phyloP scores from a whole-genome alignment of 2,888 invertebrate genomes.

The Synergus itoensis region DNA sequence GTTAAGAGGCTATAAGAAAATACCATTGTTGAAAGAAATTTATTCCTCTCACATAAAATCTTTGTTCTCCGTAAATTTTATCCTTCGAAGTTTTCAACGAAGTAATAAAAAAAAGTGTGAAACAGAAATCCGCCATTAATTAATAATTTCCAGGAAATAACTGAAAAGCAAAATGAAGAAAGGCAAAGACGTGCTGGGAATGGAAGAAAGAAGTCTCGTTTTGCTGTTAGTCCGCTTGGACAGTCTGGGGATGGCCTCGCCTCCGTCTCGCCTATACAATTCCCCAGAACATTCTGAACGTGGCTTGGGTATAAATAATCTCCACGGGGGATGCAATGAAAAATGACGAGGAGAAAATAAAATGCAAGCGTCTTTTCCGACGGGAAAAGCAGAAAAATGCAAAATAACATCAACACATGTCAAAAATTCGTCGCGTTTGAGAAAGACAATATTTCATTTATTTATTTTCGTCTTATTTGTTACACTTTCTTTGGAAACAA shows the following conservation, averaged over 20 bases:
- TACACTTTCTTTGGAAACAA: background rate
- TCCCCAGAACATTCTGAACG: conserved; percentile 67
- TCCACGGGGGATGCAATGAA: conserved; percentile 60
- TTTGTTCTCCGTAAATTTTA: background rate
- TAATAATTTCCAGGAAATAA: conserved; percentile 38
- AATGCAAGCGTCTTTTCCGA: conserved; percentile 55
- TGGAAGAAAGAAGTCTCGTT: conserved; percentile 53
- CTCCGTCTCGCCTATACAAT: conserved; percentile 58
- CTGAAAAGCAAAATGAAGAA: conserved; percentile 44
- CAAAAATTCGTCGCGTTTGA: background rate
- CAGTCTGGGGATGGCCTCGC: conserved; percentile 49
- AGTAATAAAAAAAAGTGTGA: conserved; percentile 13
- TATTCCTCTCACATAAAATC: conserved; percentile 17
- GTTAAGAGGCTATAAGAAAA: background rate
- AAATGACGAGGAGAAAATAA: conserved; percentile 56
- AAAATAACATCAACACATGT: conserved; percentile 28
- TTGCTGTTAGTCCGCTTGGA: conserved; percentile 55
- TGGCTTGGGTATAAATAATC: conserved; percentile 74
- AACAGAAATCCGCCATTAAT: conserved; percentile 34
- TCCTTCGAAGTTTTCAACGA: conserved; percentile 18
- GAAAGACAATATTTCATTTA: background rate
- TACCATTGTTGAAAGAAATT: background rate
- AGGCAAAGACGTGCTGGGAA: conserved; percentile 49
- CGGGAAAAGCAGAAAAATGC: conserved; percentile 55
- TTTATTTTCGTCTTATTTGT: background rate